phyloP scores from a whole-genome alignment of 2,797 vertebrate genomes.

The Dicrostonyx torquatus region DNA sequence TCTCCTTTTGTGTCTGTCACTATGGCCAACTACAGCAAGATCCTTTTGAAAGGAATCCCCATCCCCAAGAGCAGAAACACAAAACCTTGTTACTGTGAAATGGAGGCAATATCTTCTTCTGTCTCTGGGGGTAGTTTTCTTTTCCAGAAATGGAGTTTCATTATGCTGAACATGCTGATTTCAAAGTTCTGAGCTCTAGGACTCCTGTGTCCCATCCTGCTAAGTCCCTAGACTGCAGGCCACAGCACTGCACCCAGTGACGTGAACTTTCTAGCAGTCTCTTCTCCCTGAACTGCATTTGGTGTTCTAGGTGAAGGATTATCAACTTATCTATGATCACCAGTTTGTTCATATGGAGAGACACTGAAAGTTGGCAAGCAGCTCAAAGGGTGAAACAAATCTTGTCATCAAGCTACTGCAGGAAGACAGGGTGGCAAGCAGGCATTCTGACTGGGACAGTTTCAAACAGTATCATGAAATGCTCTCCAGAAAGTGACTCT shows the following conservation, averaged over 20 bases:
- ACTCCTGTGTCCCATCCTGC: not conserved
- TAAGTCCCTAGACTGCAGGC: not conserved
- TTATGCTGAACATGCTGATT: not conserved
- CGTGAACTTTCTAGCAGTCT: not conserved
- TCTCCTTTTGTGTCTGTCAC: not conserved
- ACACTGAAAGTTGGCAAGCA: not conserved
- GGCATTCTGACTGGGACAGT: not conserved
- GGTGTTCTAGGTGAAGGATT: not conserved
- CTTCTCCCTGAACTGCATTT: not conserved
- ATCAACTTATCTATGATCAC: not conserved
- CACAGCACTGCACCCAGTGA: not conserved
- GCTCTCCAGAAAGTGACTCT: not conserved
- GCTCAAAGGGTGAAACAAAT: not conserved
- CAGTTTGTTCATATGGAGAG: not conserved
- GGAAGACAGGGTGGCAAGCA: not conserved
- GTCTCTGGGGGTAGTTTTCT: not conserved
- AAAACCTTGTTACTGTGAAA: not conserved
- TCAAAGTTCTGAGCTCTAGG: not conserved
- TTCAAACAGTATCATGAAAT: not conserved
- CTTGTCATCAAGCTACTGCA: fast-evolving
- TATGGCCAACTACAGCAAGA: not conserved
- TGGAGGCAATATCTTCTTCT: not conserved
- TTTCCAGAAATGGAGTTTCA: not conserved
- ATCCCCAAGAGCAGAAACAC: not conserved
- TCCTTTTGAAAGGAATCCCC: not conserved